Percentiles rank a stretch among this genome's conserved stretches.
Evolutionary conservation across 1,140 invertebrate species (phyloP).

Genomic region (Saccostrea cuccullata): DNA sequence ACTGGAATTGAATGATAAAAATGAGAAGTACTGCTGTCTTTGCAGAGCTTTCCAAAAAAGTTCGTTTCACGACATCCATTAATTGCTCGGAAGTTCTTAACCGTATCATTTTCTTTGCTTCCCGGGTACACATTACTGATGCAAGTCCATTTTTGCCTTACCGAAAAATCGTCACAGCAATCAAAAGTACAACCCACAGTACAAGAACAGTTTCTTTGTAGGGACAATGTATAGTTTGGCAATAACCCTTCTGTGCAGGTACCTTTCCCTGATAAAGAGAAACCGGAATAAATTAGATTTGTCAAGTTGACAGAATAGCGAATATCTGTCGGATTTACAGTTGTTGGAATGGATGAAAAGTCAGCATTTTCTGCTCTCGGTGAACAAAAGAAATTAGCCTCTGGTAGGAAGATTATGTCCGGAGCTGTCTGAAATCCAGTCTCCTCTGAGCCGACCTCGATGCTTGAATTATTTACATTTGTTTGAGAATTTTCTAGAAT

Average conservation of each 20-base stretch:
- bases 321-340: neutral
- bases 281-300: neutral
- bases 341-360: neutral
- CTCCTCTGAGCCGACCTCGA: neutral
- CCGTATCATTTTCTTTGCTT: neutral
- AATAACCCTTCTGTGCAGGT: neutral
- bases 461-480: no score
- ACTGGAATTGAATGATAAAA: neutral
- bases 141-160: neutral
- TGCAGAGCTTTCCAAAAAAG: neutral
- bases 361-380: no score
- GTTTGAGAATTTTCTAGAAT: neutral
- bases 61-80: neutral
- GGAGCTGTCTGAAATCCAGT: neutral
- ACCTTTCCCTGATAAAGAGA: neutral
- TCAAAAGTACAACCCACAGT: neutral
- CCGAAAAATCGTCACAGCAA: neutral
- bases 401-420: neutral
- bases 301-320: neutral
- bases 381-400: neutral
- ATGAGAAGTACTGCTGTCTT: neutral
- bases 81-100: neutral
- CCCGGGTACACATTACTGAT: neutral
- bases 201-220: neutral
- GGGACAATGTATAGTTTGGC: neutral